phyloP scores from a whole-genome alignment of 1,140 invertebrate species.

The Contarinia nasturtii region DNA sequence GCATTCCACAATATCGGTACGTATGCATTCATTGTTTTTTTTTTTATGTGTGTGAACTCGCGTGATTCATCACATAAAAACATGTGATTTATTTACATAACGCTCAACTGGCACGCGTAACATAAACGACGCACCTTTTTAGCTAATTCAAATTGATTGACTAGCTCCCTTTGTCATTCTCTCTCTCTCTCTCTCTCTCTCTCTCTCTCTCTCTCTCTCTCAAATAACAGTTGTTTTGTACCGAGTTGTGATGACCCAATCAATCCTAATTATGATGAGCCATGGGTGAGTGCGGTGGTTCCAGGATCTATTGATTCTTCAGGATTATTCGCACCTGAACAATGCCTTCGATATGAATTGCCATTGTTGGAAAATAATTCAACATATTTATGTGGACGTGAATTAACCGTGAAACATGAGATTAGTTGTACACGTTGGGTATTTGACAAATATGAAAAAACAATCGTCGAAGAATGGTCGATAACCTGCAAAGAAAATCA shows the following conservation, averaged over 20 bases:
- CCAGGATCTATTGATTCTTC: constrained; percentile 17
- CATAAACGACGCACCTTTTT: no score
- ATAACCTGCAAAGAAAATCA: constrained; percentile 35
- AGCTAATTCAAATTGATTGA: no score
- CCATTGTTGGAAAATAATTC: no score
- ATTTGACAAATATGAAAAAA: constrained; percentile 26
- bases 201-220: constrained; percentile 3
- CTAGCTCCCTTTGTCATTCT: not conserved
- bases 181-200: not conserved
- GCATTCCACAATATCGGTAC: constrained; percentile 30
- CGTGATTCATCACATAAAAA: not conserved
- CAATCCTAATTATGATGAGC: constrained; percentile 16
- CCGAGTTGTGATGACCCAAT: constrained; percentile 26
- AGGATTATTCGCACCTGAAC: constrained; percentile 14
- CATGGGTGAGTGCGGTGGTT: constrained; percentile 25
- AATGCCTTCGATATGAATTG: constrained; percentile 11
- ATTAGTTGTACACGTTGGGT: constrained; percentile 28
- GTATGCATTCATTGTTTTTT: not conserved
- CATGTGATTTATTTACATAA: not conserved
- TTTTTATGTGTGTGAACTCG: not conserved
- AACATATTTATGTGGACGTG: no score
- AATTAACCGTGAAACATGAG: constrained; percentile 3
- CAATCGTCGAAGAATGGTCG: constrained; percentile 35
- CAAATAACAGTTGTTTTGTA: constrained; percentile 26
- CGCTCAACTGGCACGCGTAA: no score